These are phyloP conservation scores for Epicampocera succincta DNA, from an alignment of 2,888 invertebrate species.

Conservation along the genomic window DNA sequence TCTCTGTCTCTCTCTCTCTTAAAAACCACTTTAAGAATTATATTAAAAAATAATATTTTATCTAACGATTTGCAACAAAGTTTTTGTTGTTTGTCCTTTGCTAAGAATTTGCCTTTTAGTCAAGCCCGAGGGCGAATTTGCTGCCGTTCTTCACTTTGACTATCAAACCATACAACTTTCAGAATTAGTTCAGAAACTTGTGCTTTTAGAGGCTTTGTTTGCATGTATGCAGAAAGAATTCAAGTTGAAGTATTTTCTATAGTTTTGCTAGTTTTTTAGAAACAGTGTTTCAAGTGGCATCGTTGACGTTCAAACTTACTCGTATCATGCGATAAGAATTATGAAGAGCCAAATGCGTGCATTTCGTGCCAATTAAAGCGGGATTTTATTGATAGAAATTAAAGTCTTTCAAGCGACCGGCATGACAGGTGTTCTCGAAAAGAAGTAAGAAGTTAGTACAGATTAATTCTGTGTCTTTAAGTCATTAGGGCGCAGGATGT, in stretches of 20 bases:
- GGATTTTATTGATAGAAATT: conserved; percentile 16
- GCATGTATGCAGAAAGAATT: conserved; percentile 3
- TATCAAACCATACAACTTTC: conserved; percentile 29
- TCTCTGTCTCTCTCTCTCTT: too few species aligned
- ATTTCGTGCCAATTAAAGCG: conserved; percentile 32
- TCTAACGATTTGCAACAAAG: conserved; percentile 31
- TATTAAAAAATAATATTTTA: conserved; percentile 13
- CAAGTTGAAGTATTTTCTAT: neutral
- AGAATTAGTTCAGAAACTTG: conserved; percentile 16
- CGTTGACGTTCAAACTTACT: conserved; percentile 27
- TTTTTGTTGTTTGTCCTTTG: conserved; percentile 23
- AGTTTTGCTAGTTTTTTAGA: conserved; percentile 9
- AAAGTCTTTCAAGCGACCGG: neutral
- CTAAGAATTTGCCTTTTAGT: conserved; percentile 22
- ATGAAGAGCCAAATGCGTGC: neutral
- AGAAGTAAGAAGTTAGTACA: too few species aligned
- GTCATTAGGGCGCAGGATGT: too few species aligned
- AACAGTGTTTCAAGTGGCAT: conserved; percentile 6
- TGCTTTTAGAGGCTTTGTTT: conserved; percentile 23
- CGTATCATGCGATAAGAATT: neutral
- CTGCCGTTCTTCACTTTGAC: conserved; percentile 40
- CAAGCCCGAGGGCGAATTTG: conserved; percentile 30
- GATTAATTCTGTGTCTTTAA: too few species aligned
- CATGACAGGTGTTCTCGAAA: too few species aligned
- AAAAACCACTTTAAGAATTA: conserved; percentile 16